These are phyloP conservation scores for Hydrotaea cyrtoneurina DNA, from an alignment of 2,888 invertebrate genomes.

Conservation along the genomic window DNA sequence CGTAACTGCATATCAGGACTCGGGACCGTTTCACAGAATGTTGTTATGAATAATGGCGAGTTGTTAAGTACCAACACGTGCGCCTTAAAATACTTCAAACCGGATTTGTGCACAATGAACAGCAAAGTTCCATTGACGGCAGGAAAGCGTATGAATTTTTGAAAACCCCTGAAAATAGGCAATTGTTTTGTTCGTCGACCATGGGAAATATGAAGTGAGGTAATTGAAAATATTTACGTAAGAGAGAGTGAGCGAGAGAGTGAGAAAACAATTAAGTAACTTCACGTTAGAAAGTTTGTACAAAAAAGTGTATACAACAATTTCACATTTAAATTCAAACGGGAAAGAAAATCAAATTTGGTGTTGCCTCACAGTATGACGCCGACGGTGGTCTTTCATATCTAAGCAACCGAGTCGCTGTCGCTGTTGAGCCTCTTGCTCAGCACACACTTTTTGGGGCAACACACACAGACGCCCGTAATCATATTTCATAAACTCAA, in stretches of 20 bases:
- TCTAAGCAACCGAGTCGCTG: background rate
- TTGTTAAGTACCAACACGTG: slow-evolving; percentile 64
- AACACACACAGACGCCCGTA: slow-evolving; percentile 17
- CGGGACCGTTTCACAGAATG: background rate
- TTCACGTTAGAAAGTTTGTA: background rate
- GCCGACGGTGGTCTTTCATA: slow-evolving; percentile 37
- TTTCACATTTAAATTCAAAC: slow-evolving; percentile 3
- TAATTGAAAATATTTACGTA: slow-evolving; percentile 5
- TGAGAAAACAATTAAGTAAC: background rate
- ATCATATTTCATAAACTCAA: slow-evolving; percentile 63
- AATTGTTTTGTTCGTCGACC: slow-evolving; percentile 6
- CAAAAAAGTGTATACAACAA: background rate
- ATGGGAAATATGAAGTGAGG: slow-evolving; percentile 12
- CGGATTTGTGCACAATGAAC: background rate
- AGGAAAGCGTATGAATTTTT: slow-evolving; percentile 16
- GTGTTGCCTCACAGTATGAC: slow-evolving; percentile 57
- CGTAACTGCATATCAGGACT: background rate
- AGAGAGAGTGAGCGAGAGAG: background rate
- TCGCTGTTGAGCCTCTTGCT: background rate
- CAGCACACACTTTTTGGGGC: background rate
- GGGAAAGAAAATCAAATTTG: slow-evolving; percentile 6
- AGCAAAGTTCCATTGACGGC: background rate
- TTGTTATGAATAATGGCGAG: slow-evolving; percentile 34
- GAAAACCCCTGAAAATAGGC: background rate
- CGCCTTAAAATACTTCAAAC: slow-evolving; percentile 31